Evolutionary conservation across 1,140 invertebrate species (phyloP).

Genomic region (Temnothorax curvispinosus): DNA sequence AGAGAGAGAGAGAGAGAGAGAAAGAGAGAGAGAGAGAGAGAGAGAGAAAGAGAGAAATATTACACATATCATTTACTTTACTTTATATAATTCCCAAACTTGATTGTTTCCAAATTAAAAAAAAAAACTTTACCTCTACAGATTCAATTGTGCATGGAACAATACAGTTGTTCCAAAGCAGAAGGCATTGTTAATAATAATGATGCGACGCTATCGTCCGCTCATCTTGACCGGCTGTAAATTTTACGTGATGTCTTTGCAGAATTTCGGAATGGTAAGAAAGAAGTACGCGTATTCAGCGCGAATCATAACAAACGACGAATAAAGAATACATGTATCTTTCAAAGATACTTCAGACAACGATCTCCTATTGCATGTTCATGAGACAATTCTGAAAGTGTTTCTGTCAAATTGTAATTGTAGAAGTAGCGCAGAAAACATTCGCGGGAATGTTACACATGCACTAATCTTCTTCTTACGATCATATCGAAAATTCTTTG

Average conservation of each 20-base stretch:
- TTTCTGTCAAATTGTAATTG: background rate
- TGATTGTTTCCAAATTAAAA: background rate
- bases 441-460: background rate
- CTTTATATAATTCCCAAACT: background rate
- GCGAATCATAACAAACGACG: background rate
- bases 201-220: background rate
- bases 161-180: background rate
- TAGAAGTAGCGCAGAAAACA: background rate
- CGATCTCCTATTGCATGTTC: constrained; percentile 32
- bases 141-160: constrained; percentile 23
- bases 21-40: too few species aligned
- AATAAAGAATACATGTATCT: background rate
- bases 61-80: background rate
- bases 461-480: background rate
- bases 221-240: constrained; percentile 1
- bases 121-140: background rate
- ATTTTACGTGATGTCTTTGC: constrained; percentile 32
- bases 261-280: constrained; percentile 35
- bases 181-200: constrained; percentile 13
- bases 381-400: background rate
- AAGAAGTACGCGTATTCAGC: background rate
- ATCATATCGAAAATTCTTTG: too few species aligned
- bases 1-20: too few species aligned
- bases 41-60: too few species aligned
- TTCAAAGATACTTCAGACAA: constrained; percentile 25